Evolutionary conservation across 2,113 vertebrate genomes (phyloP).

Genomic region (Epinephelus cyanopodus): DNA sequence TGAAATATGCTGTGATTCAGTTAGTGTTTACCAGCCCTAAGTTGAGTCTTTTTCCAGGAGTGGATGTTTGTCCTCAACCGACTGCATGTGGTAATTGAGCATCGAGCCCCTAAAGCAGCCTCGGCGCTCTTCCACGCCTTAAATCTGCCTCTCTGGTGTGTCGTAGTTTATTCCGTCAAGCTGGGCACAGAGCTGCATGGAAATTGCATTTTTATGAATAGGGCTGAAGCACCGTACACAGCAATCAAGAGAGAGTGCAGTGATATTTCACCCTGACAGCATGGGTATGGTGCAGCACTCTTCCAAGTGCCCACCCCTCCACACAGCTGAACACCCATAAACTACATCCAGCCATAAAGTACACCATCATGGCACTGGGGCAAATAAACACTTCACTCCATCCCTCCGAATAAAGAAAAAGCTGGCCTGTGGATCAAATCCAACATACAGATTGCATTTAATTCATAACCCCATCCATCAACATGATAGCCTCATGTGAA

Average conservation of each 20-base stretch:
- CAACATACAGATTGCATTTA: conserved; percentile 52
- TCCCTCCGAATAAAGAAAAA: conserved; percentile 51
- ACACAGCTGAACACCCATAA: conserved; percentile 55
- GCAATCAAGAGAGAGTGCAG: conserved; percentile 81
- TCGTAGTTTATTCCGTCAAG: conserved; percentile 61
- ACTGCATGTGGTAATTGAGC: conserved; percentile 37
- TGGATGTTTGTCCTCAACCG: conserved; percentile 16
- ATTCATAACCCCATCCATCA: conserved; percentile 62
- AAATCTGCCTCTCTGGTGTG: conserved; percentile 58
- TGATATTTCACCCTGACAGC: conserved; percentile 82
- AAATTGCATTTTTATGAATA: conserved; percentile 84
- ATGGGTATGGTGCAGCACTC: conserved; percentile 52
- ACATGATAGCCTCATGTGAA: not conserved
- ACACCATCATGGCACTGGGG: conserved; percentile 49
- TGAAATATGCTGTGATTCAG: not conserved
- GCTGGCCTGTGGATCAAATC: conserved; percentile 44
- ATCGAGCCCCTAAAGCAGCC: conserved; percentile 5
- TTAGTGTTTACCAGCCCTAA: not conserved
- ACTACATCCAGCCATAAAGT: conserved; percentile 70
- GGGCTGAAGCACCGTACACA: conserved; percentile 65
- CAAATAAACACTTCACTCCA: conserved; percentile 69
- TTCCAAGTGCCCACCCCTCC: conserved; percentile 29
- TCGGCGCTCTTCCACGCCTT: conserved; percentile 25
- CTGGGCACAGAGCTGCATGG: conserved; percentile 60
- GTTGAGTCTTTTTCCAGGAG: not conserved